Base-by-base conservation (phyloP, 1,140 invertebrate genomes). In the Drosophila pachea region DNA sequence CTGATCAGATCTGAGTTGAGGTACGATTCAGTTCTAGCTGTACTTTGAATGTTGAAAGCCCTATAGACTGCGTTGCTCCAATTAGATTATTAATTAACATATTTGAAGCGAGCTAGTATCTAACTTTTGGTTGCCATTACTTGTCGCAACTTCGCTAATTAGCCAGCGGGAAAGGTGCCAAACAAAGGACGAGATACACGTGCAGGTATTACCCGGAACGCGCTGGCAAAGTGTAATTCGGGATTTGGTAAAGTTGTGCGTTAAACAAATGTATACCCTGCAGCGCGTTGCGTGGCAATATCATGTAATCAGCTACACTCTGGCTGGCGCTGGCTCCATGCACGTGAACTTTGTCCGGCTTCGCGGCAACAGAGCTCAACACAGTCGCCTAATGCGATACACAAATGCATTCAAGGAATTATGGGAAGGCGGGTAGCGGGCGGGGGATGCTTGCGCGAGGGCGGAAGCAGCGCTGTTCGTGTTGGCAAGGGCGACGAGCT, bases 321-420 rank as follows among this genome's bases (percentile, higher is more conserved):
- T 22, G 40, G 40, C 22, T 22, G 22, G 22, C 22, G 40, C 14
- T 22, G 49, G 54, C 54, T 65, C 54, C 47, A 59, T 70, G 68
- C 14, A 70, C 62, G 48, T 70, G 62, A 70, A 70, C 62, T 70
- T 70, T 70, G 62, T 53, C 62, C 47, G 63, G 68, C 68, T 70
- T 70, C 48, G 68, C 61, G 53, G 67, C 35, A 7, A 42, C 49
- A 43, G 53, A 52, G 60, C 60, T 36, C 60, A 22, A 38, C 58
- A 54, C 59, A 52, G 43, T n/a, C 40, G 62, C 68, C 58, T 66
- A 70, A 70, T 70, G 68, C 62, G 68, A 65, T 65, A 58, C 62
- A 47, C 54, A 70, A 70, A 66, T 70, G 62, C 62, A 70, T 65
- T 54, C 40, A 60, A 66, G 48, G 54, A 47, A 70, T 53, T 66